Evolutionary conservation across 2,797 vertebrate species (phyloP).

Genomic region (Trachurus trachurus): DNA sequence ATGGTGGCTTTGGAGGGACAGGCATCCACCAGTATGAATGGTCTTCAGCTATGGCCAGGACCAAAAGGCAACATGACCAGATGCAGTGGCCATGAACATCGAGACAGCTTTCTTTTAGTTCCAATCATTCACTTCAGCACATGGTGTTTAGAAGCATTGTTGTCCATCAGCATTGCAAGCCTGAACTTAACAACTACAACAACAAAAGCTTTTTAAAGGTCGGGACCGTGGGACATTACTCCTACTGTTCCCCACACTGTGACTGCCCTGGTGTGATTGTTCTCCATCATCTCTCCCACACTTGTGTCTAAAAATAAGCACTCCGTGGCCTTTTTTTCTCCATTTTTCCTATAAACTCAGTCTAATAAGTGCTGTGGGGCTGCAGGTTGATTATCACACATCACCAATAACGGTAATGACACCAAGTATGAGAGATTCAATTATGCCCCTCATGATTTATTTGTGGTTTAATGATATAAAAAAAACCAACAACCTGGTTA

Average conservation of each 20-base stretch:
- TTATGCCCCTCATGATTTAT: slow-evolving; percentile 71
- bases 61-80: background rate
- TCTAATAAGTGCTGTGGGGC: slow-evolving; percentile 53
- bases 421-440: slow-evolving; percentile 63
- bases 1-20: no score
- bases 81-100: background rate
- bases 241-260: background rate
- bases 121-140: background rate
- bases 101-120: background rate
- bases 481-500: slow-evolving; percentile 41
- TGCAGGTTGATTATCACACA: slow-evolving; percentile 61
- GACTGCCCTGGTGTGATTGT: background rate
- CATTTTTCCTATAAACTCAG: slow-evolving; percentile 60
- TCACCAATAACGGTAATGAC: slow-evolving; percentile 73
- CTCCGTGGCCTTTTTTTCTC: slow-evolving; percentile 58
- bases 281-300: background rate
- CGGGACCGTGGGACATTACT: background rate
- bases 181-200: background rate
- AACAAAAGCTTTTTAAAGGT: background rate
- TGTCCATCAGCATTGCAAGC: background rate
- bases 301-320: slow-evolving; percentile 59
- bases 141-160: background rate
- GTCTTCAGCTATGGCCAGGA: no score
- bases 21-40: no score
- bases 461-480: slow-evolving; percentile 60